phyloP scores from a whole-genome alignment of 2,797 vertebrate species.

The Echeneis naucrates region DNA sequence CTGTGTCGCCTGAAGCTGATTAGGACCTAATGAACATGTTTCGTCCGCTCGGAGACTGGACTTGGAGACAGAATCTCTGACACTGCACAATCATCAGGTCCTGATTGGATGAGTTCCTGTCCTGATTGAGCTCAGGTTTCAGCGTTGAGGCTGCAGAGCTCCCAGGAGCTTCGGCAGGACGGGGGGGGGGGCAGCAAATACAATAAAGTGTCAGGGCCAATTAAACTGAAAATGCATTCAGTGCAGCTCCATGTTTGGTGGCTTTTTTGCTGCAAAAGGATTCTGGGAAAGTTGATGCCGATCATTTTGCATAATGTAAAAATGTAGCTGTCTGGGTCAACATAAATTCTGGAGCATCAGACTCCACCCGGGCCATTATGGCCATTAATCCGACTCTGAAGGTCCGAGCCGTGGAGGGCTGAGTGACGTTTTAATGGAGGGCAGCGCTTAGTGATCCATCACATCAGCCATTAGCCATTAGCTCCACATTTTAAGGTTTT shows the following conservation, averaged over 20 bases:
- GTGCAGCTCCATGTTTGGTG: slow-evolving; percentile 32
- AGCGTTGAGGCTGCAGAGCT: slow-evolving; percentile 74
- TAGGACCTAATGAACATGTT: slow-evolving; percentile 59
- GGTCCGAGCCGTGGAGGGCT: slow-evolving; percentile 16
- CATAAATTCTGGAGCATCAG: slow-evolving; percentile 35
- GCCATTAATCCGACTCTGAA: slow-evolving; percentile 41
- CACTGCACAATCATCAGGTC: slow-evolving; percentile 78
- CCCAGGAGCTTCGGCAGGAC: slow-evolving; percentile 69
- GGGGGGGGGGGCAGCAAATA: slow-evolving; percentile 79
- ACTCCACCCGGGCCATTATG: slow-evolving; percentile 43
- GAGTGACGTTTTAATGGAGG: slow-evolving; percentile 49
- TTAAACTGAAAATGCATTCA: slow-evolving; percentile 77
- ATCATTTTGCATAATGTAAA: slow-evolving; percentile 58
- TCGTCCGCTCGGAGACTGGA: slow-evolving; percentile 44
- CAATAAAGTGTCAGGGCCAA: slow-evolving; percentile 78
- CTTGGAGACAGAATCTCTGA: slow-evolving; percentile 77
- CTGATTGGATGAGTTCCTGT: slow-evolving; percentile 69
- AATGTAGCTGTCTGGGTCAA: slow-evolving; percentile 30
- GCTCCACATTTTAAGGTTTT: slow-evolving; percentile 22
- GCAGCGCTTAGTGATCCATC: slow-evolving; percentile 27
- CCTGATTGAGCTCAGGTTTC: slow-evolving; percentile 84
- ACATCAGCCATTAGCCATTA: slow-evolving; percentile 39
- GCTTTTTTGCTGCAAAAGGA: slow-evolving; percentile 50
- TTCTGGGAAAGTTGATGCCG: slow-evolving; percentile 38
- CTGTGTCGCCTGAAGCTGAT: slow-evolving; percentile 60